Conservation (phyloP, 2,888 invertebrate genomes). For the Drosophila anomalata region DNA sequence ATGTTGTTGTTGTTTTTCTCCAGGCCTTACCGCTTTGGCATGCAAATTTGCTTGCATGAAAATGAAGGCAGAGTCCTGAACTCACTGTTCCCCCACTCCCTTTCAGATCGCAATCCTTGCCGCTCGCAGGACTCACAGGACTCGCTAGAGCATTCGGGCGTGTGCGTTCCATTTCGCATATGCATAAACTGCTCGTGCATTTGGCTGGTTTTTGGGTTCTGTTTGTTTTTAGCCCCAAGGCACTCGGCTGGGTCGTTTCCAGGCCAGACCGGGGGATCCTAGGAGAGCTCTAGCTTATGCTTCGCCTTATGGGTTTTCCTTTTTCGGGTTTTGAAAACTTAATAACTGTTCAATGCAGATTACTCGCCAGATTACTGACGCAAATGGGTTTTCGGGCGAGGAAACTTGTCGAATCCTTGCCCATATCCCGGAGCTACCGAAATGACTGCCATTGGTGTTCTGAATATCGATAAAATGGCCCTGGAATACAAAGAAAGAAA, state of each 20-base stretch:
- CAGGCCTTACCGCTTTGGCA: constrained; percentile 62
- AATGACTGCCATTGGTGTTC: constrained; percentile 5
- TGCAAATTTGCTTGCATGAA: constrained; percentile 76
- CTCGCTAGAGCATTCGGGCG: constrained; percentile 48
- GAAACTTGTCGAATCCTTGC: too few species aligned
- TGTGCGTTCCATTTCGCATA: constrained; percentile 65
- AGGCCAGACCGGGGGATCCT: constrained; percentile 9
- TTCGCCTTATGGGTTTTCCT: constrained; percentile 19
- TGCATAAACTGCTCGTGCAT: constrained; percentile 58
- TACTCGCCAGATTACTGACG: constrained; percentile 51
- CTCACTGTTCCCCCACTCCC: background rate
- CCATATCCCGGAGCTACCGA: constrained; percentile 3
- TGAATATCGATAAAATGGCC: constrained; percentile 19
- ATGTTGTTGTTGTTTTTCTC: constrained; percentile 29
- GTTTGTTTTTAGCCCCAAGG: constrained; percentile 17
- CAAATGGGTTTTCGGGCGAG: constrained; percentile 11
- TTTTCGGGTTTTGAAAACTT: constrained; percentile 59
- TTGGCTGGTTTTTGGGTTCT: constrained; percentile 31
- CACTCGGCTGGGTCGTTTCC: constrained; percentile 31
- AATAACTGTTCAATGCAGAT: constrained; percentile 75
- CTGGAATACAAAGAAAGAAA: background rate
- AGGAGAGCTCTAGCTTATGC: constrained; percentile 18
- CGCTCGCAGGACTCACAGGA: constrained; percentile 14
- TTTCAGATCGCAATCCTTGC: constrained; percentile 5
- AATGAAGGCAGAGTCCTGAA: constrained; percentile 64